Conservation (phyloP, 2,797 vertebrate species). For the Chaetophractus vellerosus region DNA sequence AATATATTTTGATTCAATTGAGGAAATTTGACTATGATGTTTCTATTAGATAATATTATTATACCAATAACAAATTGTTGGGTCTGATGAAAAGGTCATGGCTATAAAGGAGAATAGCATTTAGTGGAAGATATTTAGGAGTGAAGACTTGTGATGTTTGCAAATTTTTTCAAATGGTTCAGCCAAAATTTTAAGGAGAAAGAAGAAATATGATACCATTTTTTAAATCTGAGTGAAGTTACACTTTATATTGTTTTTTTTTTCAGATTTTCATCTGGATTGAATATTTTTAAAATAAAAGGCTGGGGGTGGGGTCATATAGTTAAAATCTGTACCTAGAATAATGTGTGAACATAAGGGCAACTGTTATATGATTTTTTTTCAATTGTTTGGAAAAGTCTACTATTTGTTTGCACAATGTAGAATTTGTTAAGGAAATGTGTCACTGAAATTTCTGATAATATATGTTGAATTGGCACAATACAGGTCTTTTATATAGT, state of each 20-base stretch:
- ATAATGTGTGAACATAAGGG: not conserved
- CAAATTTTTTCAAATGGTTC: not conserved
- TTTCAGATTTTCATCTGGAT: not conserved
- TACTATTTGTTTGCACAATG: not conserved
- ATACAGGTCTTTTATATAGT: not conserved
- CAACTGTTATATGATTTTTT: not conserved
- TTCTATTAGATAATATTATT: not conserved
- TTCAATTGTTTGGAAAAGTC: not conserved
- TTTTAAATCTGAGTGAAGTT: not conserved
- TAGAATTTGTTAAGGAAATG: not conserved
- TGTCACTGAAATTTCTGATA: not conserved
- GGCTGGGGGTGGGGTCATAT: not conserved
- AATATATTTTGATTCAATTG: not conserved
- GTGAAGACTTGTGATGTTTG: not conserved
- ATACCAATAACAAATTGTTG: not conserved
- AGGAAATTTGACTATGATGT: not conserved
- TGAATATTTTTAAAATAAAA: slow-evolving; percentile 13
- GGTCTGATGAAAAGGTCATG: not conserved
- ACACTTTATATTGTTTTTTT: too few species aligned
- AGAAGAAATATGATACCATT: not conserved
- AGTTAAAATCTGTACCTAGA: not conserved
- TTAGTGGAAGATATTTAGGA: not conserved
- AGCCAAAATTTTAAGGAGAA: not conserved
- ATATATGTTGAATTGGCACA: not conserved
- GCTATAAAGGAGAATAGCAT: not conserved